These are phyloP conservation scores for Lichenostomus cassidix DNA, from an alignment of 2,113 vertebrate species.

Conservation along the genomic window DNA sequence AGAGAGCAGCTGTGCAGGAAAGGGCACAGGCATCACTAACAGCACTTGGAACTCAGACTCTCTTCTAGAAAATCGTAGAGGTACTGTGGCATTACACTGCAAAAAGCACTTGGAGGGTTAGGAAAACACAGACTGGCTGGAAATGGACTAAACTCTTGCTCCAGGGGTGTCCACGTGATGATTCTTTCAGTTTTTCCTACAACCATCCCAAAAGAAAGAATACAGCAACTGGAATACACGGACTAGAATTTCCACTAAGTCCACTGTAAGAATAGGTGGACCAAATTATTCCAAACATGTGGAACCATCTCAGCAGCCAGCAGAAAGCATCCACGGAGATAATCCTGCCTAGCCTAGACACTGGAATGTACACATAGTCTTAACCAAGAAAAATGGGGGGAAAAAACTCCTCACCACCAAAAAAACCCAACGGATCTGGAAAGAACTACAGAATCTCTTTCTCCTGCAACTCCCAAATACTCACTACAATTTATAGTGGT, in stretches of 20 bases:
- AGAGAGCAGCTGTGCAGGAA: background rate
- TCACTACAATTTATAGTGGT: background rate
- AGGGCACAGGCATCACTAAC: background rate
- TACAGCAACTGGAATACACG: fast-evolving
- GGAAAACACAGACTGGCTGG: background rate
- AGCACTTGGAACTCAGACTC: background rate
- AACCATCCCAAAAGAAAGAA: background rate
- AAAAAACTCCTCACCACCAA: background rate
- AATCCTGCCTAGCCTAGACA: background rate
- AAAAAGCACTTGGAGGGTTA: background rate
- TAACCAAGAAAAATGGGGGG: background rate
- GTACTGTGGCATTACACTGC: background rate
- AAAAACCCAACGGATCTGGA: background rate
- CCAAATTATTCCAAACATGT: background rate
- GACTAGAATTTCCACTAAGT: background rate
- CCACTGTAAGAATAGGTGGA: background rate
- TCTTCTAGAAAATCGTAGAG: background rate
- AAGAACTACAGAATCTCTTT: background rate
- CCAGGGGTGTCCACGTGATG: fast-evolving
- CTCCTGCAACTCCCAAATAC: background rate
- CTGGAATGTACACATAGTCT: background rate
- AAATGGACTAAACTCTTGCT: background rate
- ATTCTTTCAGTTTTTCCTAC: background rate
- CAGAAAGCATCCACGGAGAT: background rate
- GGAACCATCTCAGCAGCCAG: background rate